Evolutionary conservation across 2,888 invertebrate species (phyloP).

Genomic region (Drosophila leonis): DNA sequence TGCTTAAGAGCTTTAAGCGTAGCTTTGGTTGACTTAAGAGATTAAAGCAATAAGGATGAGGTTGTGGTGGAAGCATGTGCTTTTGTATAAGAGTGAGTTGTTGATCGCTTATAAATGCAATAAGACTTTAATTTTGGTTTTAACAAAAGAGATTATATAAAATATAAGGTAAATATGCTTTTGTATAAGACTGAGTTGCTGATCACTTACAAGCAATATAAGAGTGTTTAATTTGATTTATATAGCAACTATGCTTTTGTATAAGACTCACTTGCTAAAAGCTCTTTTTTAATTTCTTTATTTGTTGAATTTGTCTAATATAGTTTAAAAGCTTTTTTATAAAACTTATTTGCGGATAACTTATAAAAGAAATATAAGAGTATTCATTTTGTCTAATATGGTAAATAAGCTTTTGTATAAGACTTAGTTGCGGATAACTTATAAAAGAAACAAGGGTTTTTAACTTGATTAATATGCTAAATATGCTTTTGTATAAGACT

Average conservation of each 20-base stretch:
- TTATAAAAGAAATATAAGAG: background rate
- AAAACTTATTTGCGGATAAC: background rate
- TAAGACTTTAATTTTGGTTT: background rate
- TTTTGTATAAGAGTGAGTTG: background rate
- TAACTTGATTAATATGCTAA: no score
- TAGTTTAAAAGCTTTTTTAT: background rate
- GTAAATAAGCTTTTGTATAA: background rate
- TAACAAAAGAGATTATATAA: background rate
- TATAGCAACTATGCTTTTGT: no score
- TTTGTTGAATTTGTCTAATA: background rate
- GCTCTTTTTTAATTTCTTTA: no score
- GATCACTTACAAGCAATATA: background rate
- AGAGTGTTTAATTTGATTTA: no score
- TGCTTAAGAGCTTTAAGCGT: slow-evolving; percentile 27
- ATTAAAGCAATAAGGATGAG: background rate
- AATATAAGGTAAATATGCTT: no score
- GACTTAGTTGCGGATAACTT: background rate
- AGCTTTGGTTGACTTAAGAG: slow-evolving; percentile 13
- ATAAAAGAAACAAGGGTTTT: background rate
- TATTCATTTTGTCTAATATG: background rate
- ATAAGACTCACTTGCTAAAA: no score
- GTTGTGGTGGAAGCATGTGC: background rate
- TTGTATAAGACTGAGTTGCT: background rate
- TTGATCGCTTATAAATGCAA: background rate
- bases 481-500: background rate